Base-by-base conservation (phyloP, 2,113 vertebrate genomes). In the Ranitomeya variabilis region DNA sequence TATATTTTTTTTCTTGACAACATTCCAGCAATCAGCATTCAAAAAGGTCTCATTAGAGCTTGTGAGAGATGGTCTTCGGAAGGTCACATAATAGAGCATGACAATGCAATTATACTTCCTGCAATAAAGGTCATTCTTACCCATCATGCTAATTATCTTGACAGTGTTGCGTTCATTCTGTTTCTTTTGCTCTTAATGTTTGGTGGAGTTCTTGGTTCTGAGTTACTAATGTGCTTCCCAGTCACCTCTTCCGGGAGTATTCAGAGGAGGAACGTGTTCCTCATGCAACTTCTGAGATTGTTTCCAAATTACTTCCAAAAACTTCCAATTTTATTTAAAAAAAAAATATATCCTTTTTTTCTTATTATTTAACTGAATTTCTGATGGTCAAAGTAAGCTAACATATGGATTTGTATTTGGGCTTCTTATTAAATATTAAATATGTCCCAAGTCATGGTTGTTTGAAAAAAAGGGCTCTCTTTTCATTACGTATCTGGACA, bases 81-180 rank as follows among this genome's bases (percentile, higher is more conserved):
- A 91, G 91, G 91, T 94, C 93, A 93, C 86, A 92, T 82, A 90
- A 91, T 18, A 89, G 90, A 85, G 91, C 91, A 90, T 77, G 91
- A 92, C 90, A 91, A 90, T 86, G 85, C 89, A 91, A 93, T 93
- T 92, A 90, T 89, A 88, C 13, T 91, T 87, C 78, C 84, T 86
- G 84, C 91, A 89, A 86, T 88, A 93, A 93, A 93, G 92, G 91
- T 91, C 91, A 91, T 89, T 91, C 89, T 90, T 91, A 89, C 84
- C 91, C 91, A 90, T 93, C 91, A 89, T 52, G 67, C 86, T 92
- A 91, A 93, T 94, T 92, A 92, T 87, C 89, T 88, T 86, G 62
- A 90, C 90, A 89, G 89, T 66, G 51, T 83, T 88, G 67, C 73
- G 19, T 91, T 91, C n/a, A 82, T 90, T 88, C 89, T 76, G 55